A percentile compares a stretch with the other conserved stretches of the same genome.
phyloP scores from a whole-genome alignment of 2,888 invertebrate species.

The Atrina japonica region DNA sequence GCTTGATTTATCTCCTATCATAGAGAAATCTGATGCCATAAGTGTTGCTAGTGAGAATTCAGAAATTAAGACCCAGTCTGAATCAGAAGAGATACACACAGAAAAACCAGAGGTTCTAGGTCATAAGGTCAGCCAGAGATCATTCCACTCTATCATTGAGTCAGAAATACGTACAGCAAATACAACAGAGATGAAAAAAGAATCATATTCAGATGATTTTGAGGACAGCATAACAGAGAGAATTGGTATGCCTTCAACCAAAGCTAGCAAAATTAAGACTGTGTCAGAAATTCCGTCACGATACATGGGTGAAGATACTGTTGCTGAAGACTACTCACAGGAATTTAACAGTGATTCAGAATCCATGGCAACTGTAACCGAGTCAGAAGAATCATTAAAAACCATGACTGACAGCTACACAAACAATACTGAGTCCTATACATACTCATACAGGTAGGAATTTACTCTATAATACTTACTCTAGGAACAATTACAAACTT shows the following conservation, averaged over 20 bases:
- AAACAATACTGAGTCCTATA: constrained; percentile 38
- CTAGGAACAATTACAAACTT: too few species aligned
- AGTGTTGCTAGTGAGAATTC: constrained; percentile 60
- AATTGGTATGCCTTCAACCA: constrained; percentile 53
- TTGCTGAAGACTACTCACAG: constrained; percentile 62
- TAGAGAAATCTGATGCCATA: constrained; percentile 51
- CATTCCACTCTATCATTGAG: constrained; percentile 57
- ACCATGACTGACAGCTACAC: constrained; percentile 25
- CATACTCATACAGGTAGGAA: too few species aligned
- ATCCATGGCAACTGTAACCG: constrained; percentile 34
- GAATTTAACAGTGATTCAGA: constrained; percentile 63
- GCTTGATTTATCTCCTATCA: constrained; percentile 36
- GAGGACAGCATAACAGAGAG: constrained; percentile 66
- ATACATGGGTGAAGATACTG: constrained; percentile 63
- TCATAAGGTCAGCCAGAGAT: constrained; percentile 44
- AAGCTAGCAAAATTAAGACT: constrained; percentile 47
- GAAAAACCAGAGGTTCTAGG: constrained; percentile 48
- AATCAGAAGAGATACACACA: constrained; percentile 42
- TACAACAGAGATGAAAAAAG: constrained; percentile 33
- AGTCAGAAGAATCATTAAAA: constrained; percentile 26
- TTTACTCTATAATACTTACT: too few species aligned
- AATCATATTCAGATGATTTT: constrained; percentile 72
- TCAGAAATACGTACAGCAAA: constrained; percentile 55
- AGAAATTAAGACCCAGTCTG: constrained; percentile 65
- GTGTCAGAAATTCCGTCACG: constrained; percentile 58